These are phyloP conservation scores for Argopecten irradians DNA, from an alignment of 1,140 invertebrate genomes.

Conservation along the genomic window DNA sequence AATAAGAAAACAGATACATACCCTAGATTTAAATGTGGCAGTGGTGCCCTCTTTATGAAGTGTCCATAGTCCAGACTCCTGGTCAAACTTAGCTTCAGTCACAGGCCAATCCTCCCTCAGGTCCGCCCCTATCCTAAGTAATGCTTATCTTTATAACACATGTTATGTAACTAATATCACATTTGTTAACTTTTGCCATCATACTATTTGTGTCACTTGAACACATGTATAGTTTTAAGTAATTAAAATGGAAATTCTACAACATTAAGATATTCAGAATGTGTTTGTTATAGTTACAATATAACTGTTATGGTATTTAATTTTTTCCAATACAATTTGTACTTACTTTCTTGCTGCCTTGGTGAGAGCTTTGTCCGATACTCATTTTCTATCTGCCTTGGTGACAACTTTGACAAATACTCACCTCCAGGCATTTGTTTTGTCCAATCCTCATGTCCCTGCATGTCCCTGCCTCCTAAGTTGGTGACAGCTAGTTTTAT, in stretches of 20 bases:
- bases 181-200: neutral
- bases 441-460: too few species aligned
- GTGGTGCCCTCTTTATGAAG: constrained; percentile 61
- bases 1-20: constrained; percentile 36
- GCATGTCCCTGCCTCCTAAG: neutral
- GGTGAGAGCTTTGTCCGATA: constrained; percentile 69
- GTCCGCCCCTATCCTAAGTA: constrained; percentile 65
- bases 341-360: constrained; percentile 69
- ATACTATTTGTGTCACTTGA: neutral
- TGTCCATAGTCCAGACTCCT: constrained; percentile 64
- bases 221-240: neutral
- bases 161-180: neutral
- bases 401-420: too few species aligned
- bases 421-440: too few species aligned
- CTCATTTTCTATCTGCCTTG: too few species aligned
- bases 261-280: too few species aligned
- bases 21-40: constrained; percentile 61
- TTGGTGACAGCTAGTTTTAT: neutral
- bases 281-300: too few species aligned
- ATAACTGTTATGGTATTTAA: neutral
- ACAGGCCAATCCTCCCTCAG: constrained; percentile 66
- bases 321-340: too few species aligned
- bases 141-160: neutral
- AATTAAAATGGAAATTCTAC: neutral
- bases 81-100: constrained; percentile 62